Percentiles rank a stretch among this genome's conserved stretches.
Evolutionary conservation across 2,113 vertebrate species (phyloP).

Genomic region (Phoxinus phoxinus): DNA sequence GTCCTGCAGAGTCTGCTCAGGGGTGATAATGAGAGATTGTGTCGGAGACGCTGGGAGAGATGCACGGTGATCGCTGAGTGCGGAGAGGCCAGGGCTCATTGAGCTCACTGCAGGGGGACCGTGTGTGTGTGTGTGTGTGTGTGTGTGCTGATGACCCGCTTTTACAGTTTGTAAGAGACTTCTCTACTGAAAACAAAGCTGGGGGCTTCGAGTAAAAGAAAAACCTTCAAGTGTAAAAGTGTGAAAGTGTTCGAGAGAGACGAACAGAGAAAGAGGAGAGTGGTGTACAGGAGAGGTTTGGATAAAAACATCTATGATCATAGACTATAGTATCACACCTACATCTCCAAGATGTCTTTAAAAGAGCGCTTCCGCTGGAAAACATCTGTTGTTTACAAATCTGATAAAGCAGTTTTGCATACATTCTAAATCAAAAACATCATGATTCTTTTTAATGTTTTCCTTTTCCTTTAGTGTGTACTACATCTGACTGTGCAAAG

Average conservation of each 20-base stretch:
- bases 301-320: not conserved
- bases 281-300: not conserved
- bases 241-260: not conserved
- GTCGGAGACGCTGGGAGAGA: slow-evolving; percentile 1
- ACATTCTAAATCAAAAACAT: too few relatives aligned
- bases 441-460: too few relatives aligned
- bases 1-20: slow-evolving; percentile 43
- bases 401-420: too few relatives aligned
- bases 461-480: too few relatives aligned
- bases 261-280: not conserved
- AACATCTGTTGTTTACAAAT: too few relatives aligned
- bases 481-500: too few relatives aligned
- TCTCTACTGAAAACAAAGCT: slow-evolving; percentile 25
- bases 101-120: slow-evolving; percentile 28
- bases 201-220: not conserved
- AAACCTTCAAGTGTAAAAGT: not conserved
- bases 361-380: too few relatives aligned
- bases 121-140: not conserved
- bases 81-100: slow-evolving; percentile 46
- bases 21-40: slow-evolving; percentile 52
- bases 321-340: too few relatives aligned
- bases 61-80: slow-evolving; percentile 37
- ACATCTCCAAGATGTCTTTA: too few relatives aligned
- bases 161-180: slow-evolving; percentile 22
- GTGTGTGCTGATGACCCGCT: slow-evolving; percentile 24